Evolutionary conservation across 1,140 invertebrate species (phyloP).

Genomic region (Drosophila orena): DNA sequence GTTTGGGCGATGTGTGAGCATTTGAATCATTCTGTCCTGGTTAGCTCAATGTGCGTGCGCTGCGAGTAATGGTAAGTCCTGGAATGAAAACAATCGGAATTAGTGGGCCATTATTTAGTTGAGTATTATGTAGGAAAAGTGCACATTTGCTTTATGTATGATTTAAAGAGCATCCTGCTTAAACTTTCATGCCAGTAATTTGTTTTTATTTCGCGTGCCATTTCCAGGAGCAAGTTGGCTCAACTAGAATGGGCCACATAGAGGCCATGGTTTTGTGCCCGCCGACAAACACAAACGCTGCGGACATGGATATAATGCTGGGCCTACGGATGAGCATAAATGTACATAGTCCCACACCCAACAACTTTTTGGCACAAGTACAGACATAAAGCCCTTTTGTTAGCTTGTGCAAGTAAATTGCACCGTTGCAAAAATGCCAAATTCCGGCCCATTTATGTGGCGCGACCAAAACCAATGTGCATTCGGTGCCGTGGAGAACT

Average conservation of each 20-base stretch:
- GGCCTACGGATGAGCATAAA: conserved; percentile 23
- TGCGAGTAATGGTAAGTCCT: background rate
- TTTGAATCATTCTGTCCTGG: conserved; percentile 23
- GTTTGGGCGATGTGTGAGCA: conserved; percentile 11
- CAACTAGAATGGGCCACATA: conserved; percentile 4
- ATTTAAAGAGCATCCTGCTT: background rate
- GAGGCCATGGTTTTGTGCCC: conserved; percentile 8
- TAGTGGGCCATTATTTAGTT: background rate
- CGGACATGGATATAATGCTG: conserved; percentile 7
- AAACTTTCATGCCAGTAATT: conserved; percentile 2
- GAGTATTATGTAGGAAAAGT: background rate
- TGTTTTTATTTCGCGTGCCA: conserved; percentile 14
- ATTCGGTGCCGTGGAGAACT: conserved; percentile 20
- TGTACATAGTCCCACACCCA: conserved; percentile 27
- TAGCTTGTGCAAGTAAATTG: conserved; percentile 30
- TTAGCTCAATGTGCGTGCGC: background rate
- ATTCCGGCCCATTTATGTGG: conserved; percentile 49
- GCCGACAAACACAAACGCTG: background rate
- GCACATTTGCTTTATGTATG: background rate
- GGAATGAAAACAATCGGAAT: background rate
- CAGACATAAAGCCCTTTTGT: conserved; percentile 30
- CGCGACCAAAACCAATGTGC: conserved; percentile 43
- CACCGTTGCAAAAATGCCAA: conserved; percentile 51
- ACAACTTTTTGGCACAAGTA: conserved; percentile 27
- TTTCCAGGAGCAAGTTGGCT: conserved; percentile 4